These are phyloP conservation scores for Mythimna ferrago DNA, from an alignment of 2,888 invertebrate species.

Conservation along the genomic window DNA sequence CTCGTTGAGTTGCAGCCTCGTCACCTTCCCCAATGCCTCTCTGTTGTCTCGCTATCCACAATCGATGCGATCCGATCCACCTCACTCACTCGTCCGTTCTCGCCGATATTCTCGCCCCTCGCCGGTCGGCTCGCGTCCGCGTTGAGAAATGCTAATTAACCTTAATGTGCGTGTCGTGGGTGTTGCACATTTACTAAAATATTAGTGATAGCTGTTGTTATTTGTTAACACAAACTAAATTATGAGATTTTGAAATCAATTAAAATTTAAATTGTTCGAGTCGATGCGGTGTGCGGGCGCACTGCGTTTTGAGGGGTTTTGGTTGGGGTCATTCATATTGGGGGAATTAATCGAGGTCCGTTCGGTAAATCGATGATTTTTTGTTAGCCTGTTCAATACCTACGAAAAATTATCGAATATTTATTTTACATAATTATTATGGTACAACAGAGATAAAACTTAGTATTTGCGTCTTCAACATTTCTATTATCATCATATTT, in stretches of 20 bases:
- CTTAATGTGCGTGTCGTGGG: slow-evolving; percentile 42
- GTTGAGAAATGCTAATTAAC: slow-evolving; percentile 59
- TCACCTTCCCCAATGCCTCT: slow-evolving; percentile 45
- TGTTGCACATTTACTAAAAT: slow-evolving; percentile 47
- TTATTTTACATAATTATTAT: neutral
- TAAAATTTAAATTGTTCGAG: slow-evolving; percentile 24
- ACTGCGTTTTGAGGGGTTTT: neutral
- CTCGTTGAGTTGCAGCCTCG: slow-evolving; percentile 24
- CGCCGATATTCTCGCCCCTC: slow-evolving; percentile 36
- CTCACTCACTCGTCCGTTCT: slow-evolving; percentile 41
- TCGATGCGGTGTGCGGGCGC: neutral
- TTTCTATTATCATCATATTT: slow-evolving; percentile 18
- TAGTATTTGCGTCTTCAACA: neutral
- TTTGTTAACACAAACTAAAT: slow-evolving; percentile 14
- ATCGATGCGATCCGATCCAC: slow-evolving; percentile 52
- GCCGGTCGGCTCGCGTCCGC: slow-evolving; percentile 15
- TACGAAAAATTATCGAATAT: neutral
- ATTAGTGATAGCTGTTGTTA: slow-evolving; percentile 20
- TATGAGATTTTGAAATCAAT: slow-evolving; percentile 32
- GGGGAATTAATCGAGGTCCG: neutral
- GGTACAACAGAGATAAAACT: slow-evolving; percentile 9
- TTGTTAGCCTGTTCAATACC: neutral
- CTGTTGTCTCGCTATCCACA: slow-evolving; percentile 43
- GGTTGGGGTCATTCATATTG: neutral
- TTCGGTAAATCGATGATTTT: neutral